Base-by-base conservation (phyloP, 2,797 vertebrate genomes). In the Denticeps clupeoides region DNA sequence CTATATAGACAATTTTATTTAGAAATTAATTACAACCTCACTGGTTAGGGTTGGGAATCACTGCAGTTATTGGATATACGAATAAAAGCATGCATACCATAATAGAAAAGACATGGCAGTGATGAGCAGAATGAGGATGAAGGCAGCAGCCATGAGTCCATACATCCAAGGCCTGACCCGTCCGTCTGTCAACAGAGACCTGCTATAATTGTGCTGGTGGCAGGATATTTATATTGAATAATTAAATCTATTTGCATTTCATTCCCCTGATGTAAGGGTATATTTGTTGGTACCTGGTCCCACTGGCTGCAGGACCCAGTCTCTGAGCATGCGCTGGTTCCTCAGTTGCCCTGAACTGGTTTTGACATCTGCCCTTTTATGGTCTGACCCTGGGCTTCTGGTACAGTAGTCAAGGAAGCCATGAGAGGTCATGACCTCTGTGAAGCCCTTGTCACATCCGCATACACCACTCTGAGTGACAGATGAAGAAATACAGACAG, bases 161-260 rank as follows among this genome's bases (percentile, higher is more conserved):
- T 90, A 90, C 12, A 90, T 88, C 88, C 88, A 90, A 7, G 84
- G 61, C 77, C 85, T 89, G 48, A 88, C 72, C 64, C 80, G 82
- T 23, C 87, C 87, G 73, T 90, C 88, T 90, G 69, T 70, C 53
- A 60, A 65, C 74, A 60, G 63, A 67, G 38, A 66, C 13, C n/a
- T n/a, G n/a, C n/a, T n/a, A n/a, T n/a, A n/a, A n/a, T n/a, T n/a
- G n/a, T n/a, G n/a, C n/a, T n/a, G n/a, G n/a, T n/a, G n/a, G n/a
- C n/a, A n/a, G n/a, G n/a, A n/a, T n/a, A n/a, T n/a, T n/a, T n/a
- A n/a, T n/a, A n/a, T n/a, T n/a, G n/a, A n/a, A n/a, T 25, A 27
- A 26, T 27, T 23, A 26, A 9, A 7, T 21, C 42, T 4, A 11
- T 50, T 9, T 29, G 7, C 18, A 24, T 19, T 18, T 24, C 26